Evolutionary conservation across 2,888 invertebrate genomes (phyloP), one percentile per base, ranked within the genome.

Genomic region (Adelognathus sp.): DNA sequence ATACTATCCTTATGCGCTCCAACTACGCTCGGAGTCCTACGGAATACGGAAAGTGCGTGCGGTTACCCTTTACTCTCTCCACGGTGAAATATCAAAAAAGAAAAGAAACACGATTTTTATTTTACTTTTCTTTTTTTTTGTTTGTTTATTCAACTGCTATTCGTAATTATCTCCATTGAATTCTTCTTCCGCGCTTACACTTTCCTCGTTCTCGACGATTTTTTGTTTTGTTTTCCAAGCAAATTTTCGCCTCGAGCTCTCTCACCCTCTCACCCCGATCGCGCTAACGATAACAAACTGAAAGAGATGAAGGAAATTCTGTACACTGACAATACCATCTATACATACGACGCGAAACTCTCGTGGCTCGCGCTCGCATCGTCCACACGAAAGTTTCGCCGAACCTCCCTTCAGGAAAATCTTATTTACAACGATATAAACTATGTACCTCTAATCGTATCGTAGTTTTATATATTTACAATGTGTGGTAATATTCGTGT

Each of bases 401-500:
- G 52, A 69, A 60, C 69, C 39, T n/a, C n/a, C 61, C 72, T 21
- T n/a, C 52, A 54, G 74, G 60, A 70, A 76, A 46, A 75, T 79
- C 64, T 77, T 87, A 87, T 87, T 85, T 87, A 87, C 87, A 87
- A 81, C 83, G 75, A 81, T 78, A 77, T n/a, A n/a, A 72, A 76
- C 84, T 87, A 87, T 73, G 46, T 46, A 41, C 14, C 70, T 67
- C 86, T 79, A 70, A 61, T 78, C 70, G 63, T 74, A 73, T 78
- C 85, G 87, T 82, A 82, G 56, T 81, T 80, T 83, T 63, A 80
- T 74, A 69, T 86, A 86, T 86, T 83, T 86, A 86, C 86, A 86
- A 71, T 73, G 63, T n/a, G n/a, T 69, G 75, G 77, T 75, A 66
- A 71, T 77, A 71, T 70, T 66, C 60, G 39, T 52, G 50, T 31